phyloP scores from a whole-genome alignment of 2,888 invertebrate genomes.

The Meganola albula region DNA sequence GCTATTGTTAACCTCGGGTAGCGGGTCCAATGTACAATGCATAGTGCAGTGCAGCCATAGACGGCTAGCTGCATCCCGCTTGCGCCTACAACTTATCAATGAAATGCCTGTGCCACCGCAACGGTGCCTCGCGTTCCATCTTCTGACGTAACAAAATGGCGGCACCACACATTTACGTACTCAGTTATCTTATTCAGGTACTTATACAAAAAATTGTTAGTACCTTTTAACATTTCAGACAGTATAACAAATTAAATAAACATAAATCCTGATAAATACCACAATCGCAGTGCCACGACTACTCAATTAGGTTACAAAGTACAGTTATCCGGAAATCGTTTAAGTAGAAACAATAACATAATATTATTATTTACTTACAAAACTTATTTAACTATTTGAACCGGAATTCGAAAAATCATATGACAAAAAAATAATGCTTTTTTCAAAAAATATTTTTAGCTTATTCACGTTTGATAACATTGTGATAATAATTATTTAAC shows the following conservation, averaged over 20 bases:
- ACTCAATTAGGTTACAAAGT: slow-evolving; percentile 28
- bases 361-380: too few relatives aligned
- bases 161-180: slow-evolving; percentile 40
- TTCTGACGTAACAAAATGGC: slow-evolving; percentile 71
- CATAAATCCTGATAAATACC: slow-evolving; percentile 28
- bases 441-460: too few relatives aligned
- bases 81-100: slow-evolving; percentile 68
- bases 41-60: slow-evolving; percentile 34
- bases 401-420: too few relatives aligned
- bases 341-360: too few relatives aligned
- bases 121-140: slow-evolving; percentile 64
- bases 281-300: slow-evolving; percentile 31
- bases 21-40: slow-evolving; percentile 30
- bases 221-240: slow-evolving; percentile 20
- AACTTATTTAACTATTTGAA: too few relatives aligned
- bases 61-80: slow-evolving; percentile 58
- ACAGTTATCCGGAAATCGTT: slow-evolving; percentile 34
- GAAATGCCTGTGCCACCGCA: slow-evolving; percentile 60
- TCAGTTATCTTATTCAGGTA: slow-evolving; percentile 34
- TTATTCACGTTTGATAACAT: too few relatives aligned
- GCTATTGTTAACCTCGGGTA: slow-evolving; percentile 31
- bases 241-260: slow-evolving; percentile 24
- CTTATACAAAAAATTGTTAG: slow-evolving; percentile 24
- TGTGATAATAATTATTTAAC: too few relatives aligned
- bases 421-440: too few relatives aligned